Base-by-base conservation (phyloP, 2,888 invertebrate genomes). In the Steromphala cineraria region DNA sequence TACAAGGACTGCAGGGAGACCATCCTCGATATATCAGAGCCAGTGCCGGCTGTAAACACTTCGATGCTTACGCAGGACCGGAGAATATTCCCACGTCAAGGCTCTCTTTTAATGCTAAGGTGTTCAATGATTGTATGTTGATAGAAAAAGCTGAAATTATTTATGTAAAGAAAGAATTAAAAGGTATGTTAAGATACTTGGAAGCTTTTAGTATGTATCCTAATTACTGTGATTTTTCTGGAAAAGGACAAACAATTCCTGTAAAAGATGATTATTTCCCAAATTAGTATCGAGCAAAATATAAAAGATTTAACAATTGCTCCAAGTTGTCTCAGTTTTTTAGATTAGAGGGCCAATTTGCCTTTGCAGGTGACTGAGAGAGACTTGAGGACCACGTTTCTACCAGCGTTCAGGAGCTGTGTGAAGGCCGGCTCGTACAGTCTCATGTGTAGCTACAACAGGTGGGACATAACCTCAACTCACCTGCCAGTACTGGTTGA, bases 1-100 rank as follows among this genome's bases (percentile, higher is more conserved):
- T 93, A 0, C 77, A 78, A 13, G 92, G 93, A 55, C 83, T 93
- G n/a, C 92, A 92, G 82, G 93, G 92, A 7, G 78, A 87, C 53
- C 83, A 92, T 77, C 81, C 86, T 2, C 86, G 91, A 31, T 93
- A 92, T 82, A 82, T 93, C 7, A 82, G 87, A 75, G 90, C 92
- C 7, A 91, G 84, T 79, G 92, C 92, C 13, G 92, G 92, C 2
- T 93, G 93, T 82, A 93, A 93, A 84, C 92, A 92, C 81, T 90
- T 93, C 67, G 91, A 89, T 81, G 91, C 87, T 4, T 87, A 93
- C 76, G 90, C 87, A 24, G 93, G 93, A 2, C 93, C 93, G 19
- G 93, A 93, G 79, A 91, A 92, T 81, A 89, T 91, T n/a, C 88
- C 92, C 67, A 84, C 84, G 0, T 88, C 88, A 1, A 83, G 90